Percentiles rank a stretch among this genome's conserved stretches.
These are phyloP conservation scores for Lepus americanus DNA, from an alignment of 2,113 vertebrate genomes.

Conservation along the genomic window DNA sequence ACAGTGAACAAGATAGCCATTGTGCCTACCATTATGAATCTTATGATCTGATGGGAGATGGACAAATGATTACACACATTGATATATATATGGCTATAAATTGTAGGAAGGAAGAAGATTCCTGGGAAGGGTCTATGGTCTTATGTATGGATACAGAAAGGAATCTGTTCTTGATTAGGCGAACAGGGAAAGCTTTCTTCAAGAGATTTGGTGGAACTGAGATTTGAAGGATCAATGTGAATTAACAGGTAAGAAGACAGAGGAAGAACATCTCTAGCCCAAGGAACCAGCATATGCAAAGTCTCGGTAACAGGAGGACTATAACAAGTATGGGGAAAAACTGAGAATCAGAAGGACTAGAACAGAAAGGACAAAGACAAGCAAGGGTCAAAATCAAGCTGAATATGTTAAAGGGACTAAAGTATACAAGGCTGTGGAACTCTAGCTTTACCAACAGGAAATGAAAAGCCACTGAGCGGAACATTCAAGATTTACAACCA, in stretches of 20 bases:
- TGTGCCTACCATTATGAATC: background rate
- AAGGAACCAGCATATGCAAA: background rate
- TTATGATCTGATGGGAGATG: background rate
- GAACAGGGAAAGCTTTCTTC: background rate
- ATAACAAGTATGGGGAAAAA: background rate
- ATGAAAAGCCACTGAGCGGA: background rate
- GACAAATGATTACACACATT: background rate
- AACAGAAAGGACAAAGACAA: slow-evolving; percentile 13
- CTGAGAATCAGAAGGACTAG: background rate
- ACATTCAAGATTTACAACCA: background rate
- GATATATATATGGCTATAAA: background rate
- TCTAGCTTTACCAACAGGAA: slow-evolving; percentile 3
- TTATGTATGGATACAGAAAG: background rate
- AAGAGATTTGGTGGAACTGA: background rate
- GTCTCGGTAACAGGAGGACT: background rate
- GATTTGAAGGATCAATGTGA: background rate
- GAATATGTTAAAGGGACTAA: background rate
- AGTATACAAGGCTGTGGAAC: no score
- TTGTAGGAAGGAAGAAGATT: background rate
- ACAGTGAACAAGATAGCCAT: background rate
- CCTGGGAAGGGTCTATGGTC: background rate
- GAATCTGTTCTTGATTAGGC: background rate
- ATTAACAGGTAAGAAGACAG: background rate
- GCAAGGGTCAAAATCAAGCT: background rate
- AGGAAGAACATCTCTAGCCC: background rate